Evolutionary conservation across 2,888 invertebrate species (phyloP), one percentile per base, ranked within the genome.

Genomic region (Apantesis nais): DNA sequence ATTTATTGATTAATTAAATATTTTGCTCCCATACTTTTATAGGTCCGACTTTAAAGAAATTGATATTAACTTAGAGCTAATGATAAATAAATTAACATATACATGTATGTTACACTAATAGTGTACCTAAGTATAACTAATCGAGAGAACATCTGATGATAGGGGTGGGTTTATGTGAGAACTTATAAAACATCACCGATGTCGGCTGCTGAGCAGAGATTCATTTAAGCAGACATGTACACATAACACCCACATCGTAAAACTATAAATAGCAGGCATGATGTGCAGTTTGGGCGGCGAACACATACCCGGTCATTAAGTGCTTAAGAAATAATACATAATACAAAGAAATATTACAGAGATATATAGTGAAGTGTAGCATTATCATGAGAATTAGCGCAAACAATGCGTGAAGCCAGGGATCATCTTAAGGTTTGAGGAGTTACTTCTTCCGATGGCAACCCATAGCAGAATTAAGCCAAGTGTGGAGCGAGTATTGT

Each of bases 91-190:
- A 78, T 81, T 78, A 83, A 79, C 71, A 74, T 79, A 76, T 72
- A 78, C 77, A n/a, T n/a, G n/a, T n/a, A n/a, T n/a, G n/a, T n/a
- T n/a, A n/a, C n/a, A n/a, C n/a, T n/a, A n/a, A n/a, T 83, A 78
- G 78, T 62, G 68, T 78, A 78, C 71, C 66, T 81, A 79, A 66
- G 34, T 60, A 76, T n/a, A 68, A 66, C 74, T 67, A 77, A 78
- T 78, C 66, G 75, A 75, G 66, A 78, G 81, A 84, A 83, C 65
- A 78, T 74, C 75, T 76, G 78, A 87, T 88, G 89, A 88, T 86
- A 85, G 89, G 89, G 90, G 93, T 93, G 94, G 94, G 94, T 93
- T 93, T 93, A 93, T 93, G 92, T 83, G 79, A 86, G 76, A 80
- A 16, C 77, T 70, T 76, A 70, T 79, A 80, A 74, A 80, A 74